Evolutionary conservation across 1,140 invertebrate species (phyloP).

Genomic region (Drosophila dunni): DNA sequence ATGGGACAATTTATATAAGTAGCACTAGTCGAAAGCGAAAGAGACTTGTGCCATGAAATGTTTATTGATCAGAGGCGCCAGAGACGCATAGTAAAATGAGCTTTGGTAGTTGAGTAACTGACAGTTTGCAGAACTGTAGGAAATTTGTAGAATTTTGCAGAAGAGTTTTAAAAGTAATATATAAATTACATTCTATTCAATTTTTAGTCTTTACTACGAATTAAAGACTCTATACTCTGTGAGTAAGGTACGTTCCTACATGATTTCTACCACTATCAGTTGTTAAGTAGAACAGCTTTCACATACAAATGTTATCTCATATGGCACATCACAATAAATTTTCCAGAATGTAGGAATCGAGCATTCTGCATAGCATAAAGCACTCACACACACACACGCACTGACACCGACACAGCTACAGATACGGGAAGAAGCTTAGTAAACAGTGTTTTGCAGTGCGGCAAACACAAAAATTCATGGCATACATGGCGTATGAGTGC

Average conservation of each 20-base stretch:
- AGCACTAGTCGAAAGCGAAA: conserved; percentile 11
- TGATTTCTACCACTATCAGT: not conserved
- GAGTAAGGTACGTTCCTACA: no score
- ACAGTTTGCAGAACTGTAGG: no score
- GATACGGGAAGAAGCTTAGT: not conserved
- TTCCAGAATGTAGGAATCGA: conserved; percentile 2
- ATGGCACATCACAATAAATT: conserved; percentile 5
- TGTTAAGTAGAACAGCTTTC: conserved; percentile 2
- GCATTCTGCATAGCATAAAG: conserved; percentile 6
- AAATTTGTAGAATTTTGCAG: no score
- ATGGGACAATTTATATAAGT: conserved; percentile 39
- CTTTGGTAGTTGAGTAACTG: no score
- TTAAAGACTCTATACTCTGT: no score
- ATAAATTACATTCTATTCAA: no score
- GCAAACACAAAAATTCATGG: conserved; percentile 76
- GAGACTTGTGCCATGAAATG: not conserved
- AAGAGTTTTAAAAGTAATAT: no score
- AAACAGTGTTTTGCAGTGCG: conserved; percentile 46
- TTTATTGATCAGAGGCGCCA: not conserved
- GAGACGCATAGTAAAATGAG: no score
- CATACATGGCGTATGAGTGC: conserved; percentile 70
- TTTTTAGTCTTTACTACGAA: no score
- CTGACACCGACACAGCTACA: not conserved
- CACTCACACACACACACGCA: not conserved
- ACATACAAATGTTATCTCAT: not conserved